A percentile compares a stretch with the other conserved stretches of the same genome.
phyloP scores from a whole-genome alignment of 2,888 invertebrate genomes.

The Gryllus longicercus region DNA sequence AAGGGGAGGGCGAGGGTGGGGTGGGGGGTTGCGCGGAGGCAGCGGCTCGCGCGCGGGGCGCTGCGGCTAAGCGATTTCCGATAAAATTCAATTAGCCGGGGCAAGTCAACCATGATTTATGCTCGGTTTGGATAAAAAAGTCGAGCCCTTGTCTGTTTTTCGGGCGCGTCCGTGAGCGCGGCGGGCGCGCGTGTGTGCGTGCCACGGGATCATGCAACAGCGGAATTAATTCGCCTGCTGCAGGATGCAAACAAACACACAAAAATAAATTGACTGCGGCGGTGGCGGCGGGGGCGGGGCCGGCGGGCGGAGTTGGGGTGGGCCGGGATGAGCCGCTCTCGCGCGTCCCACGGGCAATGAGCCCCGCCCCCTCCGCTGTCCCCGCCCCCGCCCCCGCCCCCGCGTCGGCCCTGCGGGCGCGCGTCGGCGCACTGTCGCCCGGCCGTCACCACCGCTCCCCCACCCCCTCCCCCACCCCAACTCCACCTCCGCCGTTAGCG shows the following conservation, averaged over 20 bases:
- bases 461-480: too few species aligned
- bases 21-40: slow-evolving; percentile 36
- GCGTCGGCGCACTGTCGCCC: too few species aligned
- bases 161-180: background rate
- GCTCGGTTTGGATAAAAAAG: slow-evolving; percentile 23
- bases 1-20: slow-evolving; percentile 48
- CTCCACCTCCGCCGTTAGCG: too few species aligned
- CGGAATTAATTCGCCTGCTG: slow-evolving; percentile 26
- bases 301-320: background rate
- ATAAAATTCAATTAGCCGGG: slow-evolving; percentile 38
- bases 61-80: slow-evolving; percentile 35
- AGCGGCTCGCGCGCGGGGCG: background rate
- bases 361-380: too few species aligned
- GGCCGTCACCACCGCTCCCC: too few species aligned
- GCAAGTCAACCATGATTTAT: slow-evolving; percentile 36
- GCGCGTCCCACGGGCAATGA: too few species aligned
- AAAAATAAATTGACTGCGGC: slow-evolving; percentile 29
- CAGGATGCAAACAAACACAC: slow-evolving; percentile 21
- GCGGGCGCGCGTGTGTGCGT: slow-evolving; percentile 12
- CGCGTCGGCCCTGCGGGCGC: too few species aligned
- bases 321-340: too few species aligned
- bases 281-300: background rate
- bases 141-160: slow-evolving; percentile 17
- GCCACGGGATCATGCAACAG: slow-evolving; percentile 24
- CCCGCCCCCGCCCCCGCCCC: too few species aligned